Evolutionary conservation across 1,140 invertebrate species (phyloP), one percentile per base, ranked within the genome.

Genomic region (Papilio machaon): DNA sequence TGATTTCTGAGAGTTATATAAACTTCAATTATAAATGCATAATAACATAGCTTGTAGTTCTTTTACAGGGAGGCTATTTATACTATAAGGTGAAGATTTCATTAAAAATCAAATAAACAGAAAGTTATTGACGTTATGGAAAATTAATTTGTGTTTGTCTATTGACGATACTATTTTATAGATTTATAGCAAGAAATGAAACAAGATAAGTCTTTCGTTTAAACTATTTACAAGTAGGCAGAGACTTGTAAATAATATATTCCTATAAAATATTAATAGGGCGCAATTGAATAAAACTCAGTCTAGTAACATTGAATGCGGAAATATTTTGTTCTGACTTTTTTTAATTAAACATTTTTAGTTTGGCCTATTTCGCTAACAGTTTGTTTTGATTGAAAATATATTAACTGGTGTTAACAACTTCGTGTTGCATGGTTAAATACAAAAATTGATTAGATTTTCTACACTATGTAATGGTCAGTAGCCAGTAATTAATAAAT

Each of bases 311-410:
- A 19, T 58, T 58, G 54, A 58, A 58, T 58, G 54, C 54, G 54
- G 54, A 58, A 58, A 19, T 11, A 64, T 64, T 64, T 64, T 64
- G 60, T 30, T 30, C 23, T 13, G 60, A 64, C 17, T 5, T 64
- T 30, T 67, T 70, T 70, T 35, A 35, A 70, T 30, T 13, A 70
- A 70, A 70, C 30, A 23, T 70, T 70, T 11, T 13, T 70, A 17
- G 30, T 70, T 15, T 10, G 64, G 15, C 64, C 64, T 70, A 70
- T 70, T 70, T 70, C 30, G 64, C 35, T 70, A 38, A 70, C 30
- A 35, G 23, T 70, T 70, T 70, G 23, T 70, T 70, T 70, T 70
- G 4, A 30, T 35, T 70, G 30, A 1, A 70, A 35, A 64, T 64
- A 35, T 30, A 35, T 13, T 70, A 70, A 70, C 64, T 19, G 19